These are phyloP conservation scores for Coenonympha glycerion DNA, from an alignment of 2,888 invertebrate species.

Conservation along the genomic window DNA sequence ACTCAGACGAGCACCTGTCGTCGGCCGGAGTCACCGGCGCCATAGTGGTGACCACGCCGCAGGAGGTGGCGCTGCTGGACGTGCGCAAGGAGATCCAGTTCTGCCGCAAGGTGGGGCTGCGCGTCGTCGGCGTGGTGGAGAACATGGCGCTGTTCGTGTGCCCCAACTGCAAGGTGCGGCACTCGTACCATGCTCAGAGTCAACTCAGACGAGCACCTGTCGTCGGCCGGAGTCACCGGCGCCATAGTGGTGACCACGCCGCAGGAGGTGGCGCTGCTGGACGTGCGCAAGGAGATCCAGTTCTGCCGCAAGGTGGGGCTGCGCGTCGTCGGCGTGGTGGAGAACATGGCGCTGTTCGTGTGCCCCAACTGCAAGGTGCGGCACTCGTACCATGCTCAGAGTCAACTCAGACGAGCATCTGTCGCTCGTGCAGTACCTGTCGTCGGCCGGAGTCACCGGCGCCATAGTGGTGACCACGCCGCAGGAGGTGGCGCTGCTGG, in stretches of 20 bases:
- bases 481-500: constrained; percentile 92
- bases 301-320: constrained; percentile 85
- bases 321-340: constrained; percentile 91
- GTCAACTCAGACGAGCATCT: constrained; percentile 97
- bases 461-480: constrained; percentile 96
- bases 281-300: not conserved
- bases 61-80: constrained; percentile 92
- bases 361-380: constrained; percentile 95
- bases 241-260: constrained; percentile 96
- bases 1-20: constrained; percentile 92
- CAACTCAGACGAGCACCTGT: constrained; percentile 94
- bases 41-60: constrained; percentile 95
- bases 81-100: constrained; percentile 95
- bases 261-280: constrained; percentile 87
- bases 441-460: constrained; percentile 80
- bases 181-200: no score
- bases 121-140: constrained; percentile 93
- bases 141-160: constrained; percentile 97
- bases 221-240: constrained; percentile 80
- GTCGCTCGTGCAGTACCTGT: constrained; percentile 85
- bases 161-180: constrained; percentile 92
- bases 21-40: constrained; percentile 83
- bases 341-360: constrained; percentile 96
- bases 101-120: constrained; percentile 89
- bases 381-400: no score